These are phyloP conservation scores for Mesorhabditis spiculigera DNA, from an alignment of 2,888 invertebrate genomes.

Conservation along the genomic window DNA sequence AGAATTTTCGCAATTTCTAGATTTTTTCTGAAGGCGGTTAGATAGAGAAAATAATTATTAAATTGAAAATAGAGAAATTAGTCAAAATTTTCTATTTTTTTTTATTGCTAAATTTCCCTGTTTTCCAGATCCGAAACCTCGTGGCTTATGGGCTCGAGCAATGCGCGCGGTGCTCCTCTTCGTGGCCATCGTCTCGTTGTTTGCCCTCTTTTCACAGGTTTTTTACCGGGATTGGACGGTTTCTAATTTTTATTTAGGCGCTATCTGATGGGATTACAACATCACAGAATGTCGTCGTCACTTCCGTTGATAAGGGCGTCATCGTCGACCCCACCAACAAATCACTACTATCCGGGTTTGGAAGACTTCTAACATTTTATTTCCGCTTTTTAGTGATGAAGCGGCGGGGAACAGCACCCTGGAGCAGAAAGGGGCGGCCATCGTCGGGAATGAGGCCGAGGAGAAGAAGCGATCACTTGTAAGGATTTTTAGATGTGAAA, in stretches of 20 bases:
- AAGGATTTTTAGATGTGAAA: background rate
- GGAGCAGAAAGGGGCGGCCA: slow-evolving; percentile 36
- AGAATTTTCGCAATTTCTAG: too few relatives aligned
- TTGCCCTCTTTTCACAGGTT: slow-evolving; percentile 3
- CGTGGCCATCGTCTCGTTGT: background rate
- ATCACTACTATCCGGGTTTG: background rate
- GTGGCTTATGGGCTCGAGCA: background rate
- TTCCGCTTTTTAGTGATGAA: background rate
- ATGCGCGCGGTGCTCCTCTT: background rate
- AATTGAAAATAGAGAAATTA: too few relatives aligned
- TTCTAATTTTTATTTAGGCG: background rate
- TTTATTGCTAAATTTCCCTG: too few relatives aligned
- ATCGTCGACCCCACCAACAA: too few relatives aligned
- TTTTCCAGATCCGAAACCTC: too few relatives aligned
- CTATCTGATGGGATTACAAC: background rate
- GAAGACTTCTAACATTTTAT: background rate
- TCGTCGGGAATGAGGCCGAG: slow-evolving; percentile 37
- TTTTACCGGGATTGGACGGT: too few relatives aligned
- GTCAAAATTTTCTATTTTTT: too few relatives aligned
- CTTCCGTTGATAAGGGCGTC: too few relatives aligned
- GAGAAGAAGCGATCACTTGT: slow-evolving; percentile 38
- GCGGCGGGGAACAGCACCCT: slow-evolving; percentile 17
- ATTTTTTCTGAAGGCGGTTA: too few relatives aligned
- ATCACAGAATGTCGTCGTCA: too few relatives aligned
- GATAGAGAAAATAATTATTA: too few relatives aligned